Percentiles rank a stretch among this genome's conserved stretches.
Conservation (phyloP, 2,888 invertebrate genomes). For the Axea sp. region DNA sequence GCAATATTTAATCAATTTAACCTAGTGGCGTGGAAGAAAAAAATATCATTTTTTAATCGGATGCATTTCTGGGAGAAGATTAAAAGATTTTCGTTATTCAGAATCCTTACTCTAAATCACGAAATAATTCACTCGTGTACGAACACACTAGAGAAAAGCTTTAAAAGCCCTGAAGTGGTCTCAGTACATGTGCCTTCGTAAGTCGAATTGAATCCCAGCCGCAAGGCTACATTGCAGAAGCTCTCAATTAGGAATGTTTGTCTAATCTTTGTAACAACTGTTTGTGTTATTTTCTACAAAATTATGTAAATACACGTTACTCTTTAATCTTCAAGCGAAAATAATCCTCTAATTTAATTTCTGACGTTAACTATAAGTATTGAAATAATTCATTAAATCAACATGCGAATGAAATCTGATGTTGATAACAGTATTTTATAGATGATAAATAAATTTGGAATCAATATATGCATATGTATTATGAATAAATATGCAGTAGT, state of each 20-base stretch:
- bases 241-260: slow-evolving; percentile 50
- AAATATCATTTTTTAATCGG: too few species aligned
- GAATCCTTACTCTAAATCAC: slow-evolving; percentile 64
- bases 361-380: too few species aligned
- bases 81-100: slow-evolving; percentile 48
- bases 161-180: slow-evolving; percentile 58
- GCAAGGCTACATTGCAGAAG: slow-evolving; percentile 53
- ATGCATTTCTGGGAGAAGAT: slow-evolving; percentile 18
- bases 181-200: slow-evolving; percentile 44
- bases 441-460: slow-evolving; percentile 41
- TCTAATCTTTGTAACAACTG: slow-evolving; percentile 31
- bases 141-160: slow-evolving; percentile 43
- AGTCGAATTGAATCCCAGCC: slow-evolving; percentile 50
- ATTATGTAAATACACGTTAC: slow-evolving; percentile 14
- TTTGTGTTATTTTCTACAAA: slow-evolving; percentile 23
- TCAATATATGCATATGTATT: slow-evolving; percentile 42
- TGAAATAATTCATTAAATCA: slow-evolving; percentile 17
- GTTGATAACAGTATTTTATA: background rate
- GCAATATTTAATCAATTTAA: too few species aligned
- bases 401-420: background rate
- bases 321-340: background rate
- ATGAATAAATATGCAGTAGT: slow-evolving; percentile 52
- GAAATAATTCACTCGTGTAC: slow-evolving; percentile 61
- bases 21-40: too few species aligned
- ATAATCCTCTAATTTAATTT: too few species aligned